Conservation (phyloP, 2,113 vertebrate genomes). For the Zosterops japonicus region DNA sequence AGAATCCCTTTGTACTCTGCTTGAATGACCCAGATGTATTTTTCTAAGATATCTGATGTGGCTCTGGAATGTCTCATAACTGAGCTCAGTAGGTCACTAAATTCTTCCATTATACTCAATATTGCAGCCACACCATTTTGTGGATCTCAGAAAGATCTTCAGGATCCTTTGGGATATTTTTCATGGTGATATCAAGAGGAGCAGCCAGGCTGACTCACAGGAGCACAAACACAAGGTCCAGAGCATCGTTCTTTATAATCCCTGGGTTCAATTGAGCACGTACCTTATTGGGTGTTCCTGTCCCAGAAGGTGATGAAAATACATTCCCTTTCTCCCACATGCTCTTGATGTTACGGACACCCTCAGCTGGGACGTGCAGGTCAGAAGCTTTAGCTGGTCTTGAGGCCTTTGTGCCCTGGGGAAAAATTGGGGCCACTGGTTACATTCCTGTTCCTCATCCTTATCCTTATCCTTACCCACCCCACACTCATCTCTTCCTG, state of each 20-base stretch:
- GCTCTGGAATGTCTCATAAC: slow-evolving; percentile 36
- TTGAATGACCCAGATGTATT: slow-evolving; percentile 3
- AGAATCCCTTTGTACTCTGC: neutral
- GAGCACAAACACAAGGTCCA: neutral
- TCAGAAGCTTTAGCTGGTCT: slow-evolving; percentile 84
- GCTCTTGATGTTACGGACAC: slow-evolving; percentile 94
- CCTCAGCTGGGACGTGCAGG: slow-evolving; percentile 87
- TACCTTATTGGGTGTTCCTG: slow-evolving; percentile 89
- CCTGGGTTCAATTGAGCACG: neutral
- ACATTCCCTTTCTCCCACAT: slow-evolving; percentile 98
- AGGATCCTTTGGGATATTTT: neutral
- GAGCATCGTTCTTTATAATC: neutral
- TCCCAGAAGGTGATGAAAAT: slow-evolving; percentile 80
- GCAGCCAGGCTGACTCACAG: neutral
- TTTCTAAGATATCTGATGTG: slow-evolving; percentile 3
- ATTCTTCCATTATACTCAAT: neutral
- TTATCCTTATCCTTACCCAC: neutral
- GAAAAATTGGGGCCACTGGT: neutral
- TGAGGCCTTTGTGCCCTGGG: slow-evolving; percentile 84
- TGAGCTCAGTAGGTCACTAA: slow-evolving; percentile 18
- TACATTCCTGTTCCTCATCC: neutral
- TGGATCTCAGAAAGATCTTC: neutral
- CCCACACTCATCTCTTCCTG: neutral
- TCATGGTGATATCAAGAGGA: neutral
- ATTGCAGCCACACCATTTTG: neutral